A percentile compares a stretch with the other conserved stretches of the same genome.
These are phyloP conservation scores for Australoheros scitulus DNA, from an alignment of 2,113 vertebrate species.

Conservation along the genomic window DNA sequence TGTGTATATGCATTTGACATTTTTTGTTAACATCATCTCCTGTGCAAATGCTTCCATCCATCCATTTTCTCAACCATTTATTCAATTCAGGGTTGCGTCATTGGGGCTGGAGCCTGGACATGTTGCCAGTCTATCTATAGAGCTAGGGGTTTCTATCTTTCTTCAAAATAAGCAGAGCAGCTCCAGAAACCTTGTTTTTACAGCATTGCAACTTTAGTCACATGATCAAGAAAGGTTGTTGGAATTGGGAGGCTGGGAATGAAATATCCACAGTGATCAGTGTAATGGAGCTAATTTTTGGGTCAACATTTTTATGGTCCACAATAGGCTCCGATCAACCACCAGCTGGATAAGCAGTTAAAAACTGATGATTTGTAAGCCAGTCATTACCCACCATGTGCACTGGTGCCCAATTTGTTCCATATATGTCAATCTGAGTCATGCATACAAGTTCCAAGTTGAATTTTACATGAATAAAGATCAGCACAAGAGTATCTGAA, in stretches of 20 bases:
- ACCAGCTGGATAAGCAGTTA: background rate
- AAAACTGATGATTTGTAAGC: background rate
- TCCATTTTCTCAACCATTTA: rapidly evolving
- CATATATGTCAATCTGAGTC: background rate
- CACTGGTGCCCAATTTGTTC: background rate
- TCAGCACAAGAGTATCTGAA: background rate
- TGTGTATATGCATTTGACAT: background rate
- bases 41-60: too few species aligned
- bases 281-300: background rate
- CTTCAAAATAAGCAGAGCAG: background rate
- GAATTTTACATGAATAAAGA: background rate
- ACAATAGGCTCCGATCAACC: background rate
- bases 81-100: background rate
- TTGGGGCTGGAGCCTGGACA: background rate
- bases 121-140: background rate
- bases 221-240: background rate
- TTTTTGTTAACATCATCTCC: background rate
- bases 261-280: background rate
- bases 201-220: background rate
- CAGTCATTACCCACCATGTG: background rate
- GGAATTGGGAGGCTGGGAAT: background rate
- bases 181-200: background rate
- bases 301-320: background rate
- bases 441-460: background rate
- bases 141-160: background rate